Evolutionary conservation across 1,140 invertebrate species (phyloP), one percentile per base, ranked within the genome.

Genomic region (Cryptotermes secundus): DNA sequence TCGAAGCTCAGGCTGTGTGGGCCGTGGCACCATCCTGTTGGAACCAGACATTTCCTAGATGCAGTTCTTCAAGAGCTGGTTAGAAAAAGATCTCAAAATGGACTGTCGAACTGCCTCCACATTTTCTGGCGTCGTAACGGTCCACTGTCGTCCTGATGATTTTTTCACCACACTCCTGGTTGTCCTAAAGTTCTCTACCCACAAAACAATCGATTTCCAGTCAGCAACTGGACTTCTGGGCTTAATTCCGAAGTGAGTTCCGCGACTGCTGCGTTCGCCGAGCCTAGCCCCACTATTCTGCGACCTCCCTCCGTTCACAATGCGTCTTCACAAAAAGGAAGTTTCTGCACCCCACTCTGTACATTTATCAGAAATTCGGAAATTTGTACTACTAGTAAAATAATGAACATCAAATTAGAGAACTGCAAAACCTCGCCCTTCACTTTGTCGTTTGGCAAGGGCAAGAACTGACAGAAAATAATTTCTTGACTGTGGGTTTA

Each of bases 401-500:
- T 12, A 31, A 26, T 16, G 79, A 34, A 35, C 36, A 22, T 36
- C 14, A 42, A 45, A 72, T 84, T 79, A 85, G 26, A 85, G 59
- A 22, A 86, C 82, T 14, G 84, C 26, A 85, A 87, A 87, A 1
- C 86, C 87, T 81, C 82, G 84, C 19, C 84, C 80, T 31, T 85
- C 31, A 19, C 83, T 83, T 36, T 87, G 87, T 19, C 87, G 81
- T 34, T 83, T 85, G 9, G 85, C 86, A 24, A 87, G 82, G 3
- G 80, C 45, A 22, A 87, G 38, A 34, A 87, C 81, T 38, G 85
- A 72, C 19, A 87, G 45, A 65, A 87, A 87, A 49, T 87, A 85
- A 65, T 86, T 86, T 24, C 87, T 82, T 26, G 59, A 49, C 80
- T 86, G 79, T n/a, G 87, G 87, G 80, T 86, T 87, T 22, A 87